Conservation (phyloP, 2,888 invertebrate genomes). For the Acronicta aceris region DNA sequence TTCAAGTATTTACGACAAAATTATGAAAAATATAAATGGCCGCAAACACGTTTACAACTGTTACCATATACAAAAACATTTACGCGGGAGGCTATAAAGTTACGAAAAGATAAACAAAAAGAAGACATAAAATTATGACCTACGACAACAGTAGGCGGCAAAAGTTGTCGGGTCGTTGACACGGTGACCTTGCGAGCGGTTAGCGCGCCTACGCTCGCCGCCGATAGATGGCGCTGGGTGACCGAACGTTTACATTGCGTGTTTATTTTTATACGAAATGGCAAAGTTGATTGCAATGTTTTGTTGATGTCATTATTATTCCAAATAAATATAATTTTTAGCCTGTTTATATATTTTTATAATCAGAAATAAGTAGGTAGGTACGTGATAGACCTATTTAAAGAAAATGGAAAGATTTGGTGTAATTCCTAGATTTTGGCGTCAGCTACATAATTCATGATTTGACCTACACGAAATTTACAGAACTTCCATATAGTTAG, state of each 20-base stretch:
- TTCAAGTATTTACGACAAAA: conserved; percentile 31
- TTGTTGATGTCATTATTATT: conserved; percentile 15
- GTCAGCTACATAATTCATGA: too few relatives aligned
- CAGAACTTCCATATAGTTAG: too few relatives aligned
- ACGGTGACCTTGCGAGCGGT: conserved; percentile 84
- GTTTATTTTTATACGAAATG: conserved; percentile 49
- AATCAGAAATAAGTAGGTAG: too few relatives aligned
- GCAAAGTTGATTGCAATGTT: conserved; percentile 34
- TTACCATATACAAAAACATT: conserved; percentile 71
- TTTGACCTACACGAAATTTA: too few relatives aligned
- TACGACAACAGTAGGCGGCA: conserved; percentile 89
- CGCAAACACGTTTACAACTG: conserved; percentile 49
- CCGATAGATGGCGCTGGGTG: conserved; percentile 78
- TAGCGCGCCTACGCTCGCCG: conserved; percentile 66
- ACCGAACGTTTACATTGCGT: conserved; percentile 36
- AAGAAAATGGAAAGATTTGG: too few relatives aligned
- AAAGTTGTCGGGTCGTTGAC: conserved; percentile 88
- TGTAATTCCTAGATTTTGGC: too few relatives aligned
- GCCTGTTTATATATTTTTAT: too few relatives aligned
- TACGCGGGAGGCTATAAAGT: conserved; percentile 84
- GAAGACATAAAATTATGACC: conserved; percentile 90
- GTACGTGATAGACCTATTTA: too few relatives aligned
- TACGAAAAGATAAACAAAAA: conserved; percentile 89
- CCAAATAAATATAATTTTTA: too few relatives aligned
- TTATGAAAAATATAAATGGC: conserved; percentile 41